phyloP scores from a whole-genome alignment of 2,888 invertebrate genomes.

The Diarsia dahlii region DNA sequence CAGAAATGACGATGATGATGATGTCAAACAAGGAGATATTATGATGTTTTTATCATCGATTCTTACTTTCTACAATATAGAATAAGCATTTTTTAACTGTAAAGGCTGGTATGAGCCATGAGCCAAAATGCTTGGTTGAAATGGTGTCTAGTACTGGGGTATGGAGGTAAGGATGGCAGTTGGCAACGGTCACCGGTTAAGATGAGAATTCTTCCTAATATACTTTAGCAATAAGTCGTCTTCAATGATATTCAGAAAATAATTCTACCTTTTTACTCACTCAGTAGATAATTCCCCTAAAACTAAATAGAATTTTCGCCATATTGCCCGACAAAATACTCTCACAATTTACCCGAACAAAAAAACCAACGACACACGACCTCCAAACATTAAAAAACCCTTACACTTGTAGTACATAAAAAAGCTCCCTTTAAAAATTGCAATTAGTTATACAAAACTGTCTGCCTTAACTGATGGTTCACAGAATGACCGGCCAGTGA shows the following conservation, averaged over 20 bases:
- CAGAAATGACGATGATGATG: too few species aligned
- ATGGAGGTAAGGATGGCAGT: not conserved
- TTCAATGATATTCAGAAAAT: not conserved
- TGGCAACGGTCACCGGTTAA: not conserved
- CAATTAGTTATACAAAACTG: slow-evolving; percentile 66
- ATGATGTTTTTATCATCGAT: too few species aligned
- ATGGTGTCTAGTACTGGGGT: not conserved
- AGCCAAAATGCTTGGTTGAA: not conserved
- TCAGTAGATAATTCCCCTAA: not conserved
- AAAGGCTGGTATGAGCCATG: too few species aligned
- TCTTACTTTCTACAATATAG: too few species aligned
- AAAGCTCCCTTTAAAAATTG: slow-evolving; percentile 61
- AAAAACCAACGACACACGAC: not conserved
- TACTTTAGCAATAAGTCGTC: not conserved
- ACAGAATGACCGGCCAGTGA: slow-evolving; percentile 64
- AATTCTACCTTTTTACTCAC: not conserved
- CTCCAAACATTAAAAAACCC: slow-evolving; percentile 12
- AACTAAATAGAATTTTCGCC: not conserved
- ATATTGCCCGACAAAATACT: not conserved
- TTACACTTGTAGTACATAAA: slow-evolving; percentile 30
- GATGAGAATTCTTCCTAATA: not conserved
- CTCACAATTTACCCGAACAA: not conserved
- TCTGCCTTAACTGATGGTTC: slow-evolving; percentile 63
- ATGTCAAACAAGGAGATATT: too few species aligned
- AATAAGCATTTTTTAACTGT: too few species aligned